phyloP scores from a whole-genome alignment of 2,888 invertebrate genomes.

The Drosophila monieri region DNA sequence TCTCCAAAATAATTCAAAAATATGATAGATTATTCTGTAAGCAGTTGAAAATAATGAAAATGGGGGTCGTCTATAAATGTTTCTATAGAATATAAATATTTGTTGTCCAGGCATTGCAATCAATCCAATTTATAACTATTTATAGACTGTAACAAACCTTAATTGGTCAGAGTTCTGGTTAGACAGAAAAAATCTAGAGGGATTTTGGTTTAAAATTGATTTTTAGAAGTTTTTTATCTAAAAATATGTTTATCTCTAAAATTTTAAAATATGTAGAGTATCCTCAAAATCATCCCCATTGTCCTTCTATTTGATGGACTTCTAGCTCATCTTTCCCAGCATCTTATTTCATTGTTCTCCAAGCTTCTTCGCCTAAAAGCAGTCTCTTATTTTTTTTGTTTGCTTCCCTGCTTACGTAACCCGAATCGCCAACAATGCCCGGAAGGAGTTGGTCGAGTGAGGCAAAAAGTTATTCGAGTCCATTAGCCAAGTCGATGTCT shows the following conservation, averaged over 20 bases:
- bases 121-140: constrained; percentile 31
- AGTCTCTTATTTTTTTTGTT: constrained; percentile 7
- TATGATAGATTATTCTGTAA: constrained; percentile 15
- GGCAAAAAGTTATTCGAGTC: constrained; percentile 57
- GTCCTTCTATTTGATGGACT: constrained; percentile 3
- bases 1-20: background rate
- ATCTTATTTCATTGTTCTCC: constrained; percentile 24
- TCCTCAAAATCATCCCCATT: background rate
- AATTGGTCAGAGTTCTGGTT: constrained; percentile 25
- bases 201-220: background rate
- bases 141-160: constrained; percentile 32
- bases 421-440: constrained; percentile 36
- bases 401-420: constrained; percentile 53
- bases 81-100: background rate
- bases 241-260: no score
- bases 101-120: constrained; percentile 19
- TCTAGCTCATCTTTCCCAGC: constrained; percentile 23
- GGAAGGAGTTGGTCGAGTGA: constrained; percentile 1
- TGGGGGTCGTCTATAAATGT: background rate
- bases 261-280: background rate
- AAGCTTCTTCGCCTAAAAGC: constrained; percentile 31
- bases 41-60: background rate
- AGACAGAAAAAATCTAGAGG: background rate
- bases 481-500: constrained; percentile 58
- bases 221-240: background rate